Evolutionary conservation across 2,797 vertebrate species (phyloP), one percentile per base, ranked within the genome.

Genomic region (Tympanoctomys barrerae): DNA sequence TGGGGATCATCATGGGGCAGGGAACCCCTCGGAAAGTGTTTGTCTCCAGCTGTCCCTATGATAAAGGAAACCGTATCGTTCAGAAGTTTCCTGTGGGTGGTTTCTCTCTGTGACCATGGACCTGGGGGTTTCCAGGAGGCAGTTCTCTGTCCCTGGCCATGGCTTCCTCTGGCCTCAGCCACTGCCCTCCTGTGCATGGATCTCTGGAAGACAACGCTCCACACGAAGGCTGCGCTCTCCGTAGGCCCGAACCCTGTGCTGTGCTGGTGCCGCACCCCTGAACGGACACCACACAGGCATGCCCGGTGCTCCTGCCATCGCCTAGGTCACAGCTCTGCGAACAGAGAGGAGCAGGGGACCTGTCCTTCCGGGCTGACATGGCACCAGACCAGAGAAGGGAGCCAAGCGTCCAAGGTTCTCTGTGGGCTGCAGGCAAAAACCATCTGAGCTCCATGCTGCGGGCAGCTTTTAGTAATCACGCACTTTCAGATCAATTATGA

Each of bases 51-150:
- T 33, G 5, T 33, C 2, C 0, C 10, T 9, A 5, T 31, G 28
- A 79, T n/a, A 57, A 46, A 71, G n/a, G 49, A 14, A 68, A 21
- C 39, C 14, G 6, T 91, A 75, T 89, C 96, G 89, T 57, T 79
- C 31, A 57, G 57, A 82, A 94, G 68, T 46, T 82, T 91, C 84
- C 77, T n/a, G 31, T 85, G 87, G 95, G 90, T 2, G 36, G 81
- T 11, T 78, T 49, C 31, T 62, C 80, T 94, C 83, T 75, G 52
- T 80, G 42, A 85, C 88, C 82, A 1, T 6, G 52, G 86, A 54
- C 89, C 92, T 86, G 98, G 98, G 98, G 94, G 87, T 98, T 98
- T 98, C 98, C 98, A 91, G 0, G 89, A 81, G 97, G 94, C 97
- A 96, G 97, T 95, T 79, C 77, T 95, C 90, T 64, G 78, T 92